These are phyloP conservation scores for Achatina immaculata DNA, from an alignment of 1,140 invertebrate species.

Conservation along the genomic window DNA sequence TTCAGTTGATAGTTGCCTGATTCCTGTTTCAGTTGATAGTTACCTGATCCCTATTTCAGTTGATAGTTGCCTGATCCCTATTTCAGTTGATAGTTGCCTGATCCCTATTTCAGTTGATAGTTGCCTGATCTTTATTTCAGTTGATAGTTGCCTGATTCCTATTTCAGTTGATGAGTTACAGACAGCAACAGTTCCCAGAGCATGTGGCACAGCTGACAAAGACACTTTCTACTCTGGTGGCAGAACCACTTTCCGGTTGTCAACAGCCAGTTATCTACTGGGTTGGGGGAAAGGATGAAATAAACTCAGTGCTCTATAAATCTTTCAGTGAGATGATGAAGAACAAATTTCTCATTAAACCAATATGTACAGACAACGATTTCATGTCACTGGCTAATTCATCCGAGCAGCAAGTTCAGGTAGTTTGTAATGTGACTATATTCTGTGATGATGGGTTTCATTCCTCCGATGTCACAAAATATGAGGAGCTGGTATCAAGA, in stretches of 20 bases:
- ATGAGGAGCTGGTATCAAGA: neutral
- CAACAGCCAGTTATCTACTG: neutral
- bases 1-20: no score
- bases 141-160: neutral
- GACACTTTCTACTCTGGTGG: neutral
- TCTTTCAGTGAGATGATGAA: neutral
- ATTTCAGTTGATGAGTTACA: neutral
- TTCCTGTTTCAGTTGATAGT: no score
- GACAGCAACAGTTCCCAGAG: neutral
- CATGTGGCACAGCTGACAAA: neutral
- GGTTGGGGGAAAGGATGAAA: neutral
- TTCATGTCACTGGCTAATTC: neutral
- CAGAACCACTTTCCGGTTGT: neutral
- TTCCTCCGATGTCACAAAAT: neutral
- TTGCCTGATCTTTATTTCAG: no score
- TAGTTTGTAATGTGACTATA: neutral
- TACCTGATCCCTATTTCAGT: no score
- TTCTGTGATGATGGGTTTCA: neutral
- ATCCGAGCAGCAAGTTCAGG: neutral
- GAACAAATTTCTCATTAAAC: neutral
- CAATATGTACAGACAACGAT: neutral
- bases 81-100: no score
- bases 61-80: no score
- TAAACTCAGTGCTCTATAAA: neutral
- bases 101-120: no score